A percentile compares a stretch with the other conserved stretches of the same genome.
Conservation (phyloP, 2,797 vertebrate genomes). For the Smutsia temminckii region DNA sequence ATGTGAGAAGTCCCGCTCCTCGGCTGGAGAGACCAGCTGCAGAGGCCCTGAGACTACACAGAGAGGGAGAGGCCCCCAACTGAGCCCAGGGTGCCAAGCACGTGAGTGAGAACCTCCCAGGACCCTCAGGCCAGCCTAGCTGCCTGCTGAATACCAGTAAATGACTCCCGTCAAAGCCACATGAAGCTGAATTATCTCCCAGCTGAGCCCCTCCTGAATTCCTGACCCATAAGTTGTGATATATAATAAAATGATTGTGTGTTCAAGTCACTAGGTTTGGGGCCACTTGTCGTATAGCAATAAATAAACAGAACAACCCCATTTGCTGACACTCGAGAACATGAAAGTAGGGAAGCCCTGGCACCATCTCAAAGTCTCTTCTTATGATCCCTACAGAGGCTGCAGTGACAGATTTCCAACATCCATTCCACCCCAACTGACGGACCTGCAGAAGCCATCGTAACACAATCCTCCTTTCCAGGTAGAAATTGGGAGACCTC, state of each 20-base stretch:
- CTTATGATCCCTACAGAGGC: not conserved
- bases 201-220: not conserved
- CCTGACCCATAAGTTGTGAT: not conserved
- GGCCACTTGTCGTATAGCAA: not conserved
- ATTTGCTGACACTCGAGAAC: not conserved
- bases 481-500: not conserved
- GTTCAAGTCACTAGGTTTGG: not conserved
- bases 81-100: not conserved
- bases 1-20: not conserved
- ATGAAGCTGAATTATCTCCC: not conserved
- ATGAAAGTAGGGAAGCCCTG: not conserved
- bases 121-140: not conserved
- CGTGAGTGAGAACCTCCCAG: not conserved
- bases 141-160: not conserved
- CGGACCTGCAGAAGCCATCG: not conserved
- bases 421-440: not conserved
- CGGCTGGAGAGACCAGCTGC: not conserved
- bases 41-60: not conserved
- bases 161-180: not conserved
- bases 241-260: not conserved
- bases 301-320: not conserved
- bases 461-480: not conserved
- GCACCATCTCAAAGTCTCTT: not conserved
- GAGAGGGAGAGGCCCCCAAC: no score
- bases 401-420: not conserved